Conservation (phyloP, 2,113 vertebrate species). For the Muntiacus reevesi region DNA sequence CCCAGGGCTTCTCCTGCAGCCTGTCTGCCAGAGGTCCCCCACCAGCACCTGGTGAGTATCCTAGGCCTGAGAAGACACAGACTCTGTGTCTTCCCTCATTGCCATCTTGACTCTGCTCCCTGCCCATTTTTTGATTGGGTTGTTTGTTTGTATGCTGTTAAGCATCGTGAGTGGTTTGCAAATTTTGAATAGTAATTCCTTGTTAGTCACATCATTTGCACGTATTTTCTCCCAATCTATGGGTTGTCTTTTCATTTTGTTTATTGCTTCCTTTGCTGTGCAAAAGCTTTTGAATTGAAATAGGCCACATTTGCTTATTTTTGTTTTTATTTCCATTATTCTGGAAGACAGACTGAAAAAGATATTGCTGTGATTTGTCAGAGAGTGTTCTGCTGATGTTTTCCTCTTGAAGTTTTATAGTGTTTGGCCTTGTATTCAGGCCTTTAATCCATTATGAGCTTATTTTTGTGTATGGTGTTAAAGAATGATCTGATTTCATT, state of each 20-base stretch:
- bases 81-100: neutral
- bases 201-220: neutral
- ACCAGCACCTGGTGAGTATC: neutral
- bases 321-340: neutral
- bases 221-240: neutral
- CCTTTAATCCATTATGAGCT: neutral
- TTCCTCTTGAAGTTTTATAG: neutral
- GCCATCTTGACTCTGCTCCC: neutral
- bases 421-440: neutral
- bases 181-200: neutral
- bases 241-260: neutral
- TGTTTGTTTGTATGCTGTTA: neutral
- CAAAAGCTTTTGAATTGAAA: neutral
- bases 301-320: neutral
- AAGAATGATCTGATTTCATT: neutral
- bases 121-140: neutral
- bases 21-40: neutral
- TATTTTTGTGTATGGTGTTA: neutral
- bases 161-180: neutral
- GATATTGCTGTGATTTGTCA: neutral
- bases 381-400: neutral
- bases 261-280: neutral
- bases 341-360: neutral
- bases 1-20: neutral
- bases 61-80: neutral